Evolutionary conservation across 2,113 vertebrate genomes (phyloP).

Genomic region (Stigmatopora nigra): DNA sequence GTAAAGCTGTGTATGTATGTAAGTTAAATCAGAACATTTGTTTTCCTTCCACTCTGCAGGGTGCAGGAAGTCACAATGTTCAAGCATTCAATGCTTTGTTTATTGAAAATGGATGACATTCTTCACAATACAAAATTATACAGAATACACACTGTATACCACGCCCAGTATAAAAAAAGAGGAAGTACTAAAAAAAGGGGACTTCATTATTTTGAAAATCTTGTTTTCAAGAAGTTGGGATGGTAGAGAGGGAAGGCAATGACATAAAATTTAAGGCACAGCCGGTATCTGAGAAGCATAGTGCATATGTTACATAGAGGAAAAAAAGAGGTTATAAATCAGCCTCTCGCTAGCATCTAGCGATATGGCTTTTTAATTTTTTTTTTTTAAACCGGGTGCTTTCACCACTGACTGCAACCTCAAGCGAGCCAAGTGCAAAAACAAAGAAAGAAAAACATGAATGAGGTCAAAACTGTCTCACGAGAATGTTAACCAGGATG

Average conservation of each 20-base stretch:
- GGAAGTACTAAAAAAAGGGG: slow-evolving; percentile 66
- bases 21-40: slow-evolving; percentile 36
- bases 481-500: slow-evolving; percentile 10
- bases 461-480: slow-evolving; percentile 52
- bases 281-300: slow-evolving; percentile 84
- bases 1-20: too few relatives aligned
- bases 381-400: slow-evolving; percentile 59
- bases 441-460: neutral
- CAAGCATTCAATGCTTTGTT: slow-evolving; percentile 68
- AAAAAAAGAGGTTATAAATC: slow-evolving; percentile 24
- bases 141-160: slow-evolving; percentile 67
- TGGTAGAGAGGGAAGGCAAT: slow-evolving; percentile 17
- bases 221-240: slow-evolving; percentile 59
- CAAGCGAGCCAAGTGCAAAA: slow-evolving; percentile 61
- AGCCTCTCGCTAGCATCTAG: slow-evolving; percentile 25
- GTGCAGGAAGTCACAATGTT: neutral
- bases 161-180: slow-evolving; percentile 72
- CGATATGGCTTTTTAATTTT: slow-evolving; percentile 10
- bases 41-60: neutral
- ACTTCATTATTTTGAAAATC: slow-evolving; percentile 68
- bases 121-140: slow-evolving; percentile 79
- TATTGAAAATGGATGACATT: slow-evolving; percentile 73
- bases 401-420: slow-evolving; percentile 50
- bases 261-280: slow-evolving; percentile 82
- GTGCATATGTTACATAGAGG: slow-evolving; percentile 78